phyloP scores from a whole-genome alignment of 2,888 invertebrate genomes.

The Clunio marinus region DNA sequence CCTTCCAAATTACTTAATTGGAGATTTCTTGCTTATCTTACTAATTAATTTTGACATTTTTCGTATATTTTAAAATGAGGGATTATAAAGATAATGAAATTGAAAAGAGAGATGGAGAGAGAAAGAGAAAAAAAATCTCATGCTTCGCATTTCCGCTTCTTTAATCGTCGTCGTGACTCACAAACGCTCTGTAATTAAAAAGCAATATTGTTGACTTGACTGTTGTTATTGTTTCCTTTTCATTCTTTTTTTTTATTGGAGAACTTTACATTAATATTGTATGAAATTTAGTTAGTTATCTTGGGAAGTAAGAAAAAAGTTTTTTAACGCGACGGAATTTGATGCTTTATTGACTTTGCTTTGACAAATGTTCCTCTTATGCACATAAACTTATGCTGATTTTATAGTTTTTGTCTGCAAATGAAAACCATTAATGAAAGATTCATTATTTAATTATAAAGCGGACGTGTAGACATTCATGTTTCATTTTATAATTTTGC shows the following conservation, averaged over 20 bases:
- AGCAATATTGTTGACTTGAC: constrained; percentile 6
- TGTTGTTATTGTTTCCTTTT: too few relatives aligned
- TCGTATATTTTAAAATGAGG: constrained; percentile 36
- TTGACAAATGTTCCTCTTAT: too few relatives aligned
- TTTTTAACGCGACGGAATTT: background rate
- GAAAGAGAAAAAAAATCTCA: too few relatives aligned
- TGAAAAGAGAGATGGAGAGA: background rate
- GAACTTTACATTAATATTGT: too few relatives aligned
- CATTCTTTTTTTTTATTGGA: too few relatives aligned
- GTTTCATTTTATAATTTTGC: background rate
- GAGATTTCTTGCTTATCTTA: constrained; percentile 38
- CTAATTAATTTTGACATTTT: constrained; percentile 39
- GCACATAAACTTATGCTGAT: too few relatives aligned
- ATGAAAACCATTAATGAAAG: constrained; percentile 36
- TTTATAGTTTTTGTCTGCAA: constrained; percentile 23
- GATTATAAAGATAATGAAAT: constrained; percentile 29
- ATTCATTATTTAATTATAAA: constrained; percentile 39
- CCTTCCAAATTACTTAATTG: constrained; percentile 35
- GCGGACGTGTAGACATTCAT: constrained; percentile 19
- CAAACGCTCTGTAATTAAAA: constrained; percentile 10
- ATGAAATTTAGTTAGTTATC: too few relatives aligned
- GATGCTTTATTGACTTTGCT: constrained; percentile 6
- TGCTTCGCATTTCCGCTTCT: background rate
- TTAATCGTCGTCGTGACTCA: constrained; percentile 8
- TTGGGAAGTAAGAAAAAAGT: background rate